Base-by-base conservation (phyloP, 2,888 invertebrate genomes). In the Callinectes sapidus region DNA sequence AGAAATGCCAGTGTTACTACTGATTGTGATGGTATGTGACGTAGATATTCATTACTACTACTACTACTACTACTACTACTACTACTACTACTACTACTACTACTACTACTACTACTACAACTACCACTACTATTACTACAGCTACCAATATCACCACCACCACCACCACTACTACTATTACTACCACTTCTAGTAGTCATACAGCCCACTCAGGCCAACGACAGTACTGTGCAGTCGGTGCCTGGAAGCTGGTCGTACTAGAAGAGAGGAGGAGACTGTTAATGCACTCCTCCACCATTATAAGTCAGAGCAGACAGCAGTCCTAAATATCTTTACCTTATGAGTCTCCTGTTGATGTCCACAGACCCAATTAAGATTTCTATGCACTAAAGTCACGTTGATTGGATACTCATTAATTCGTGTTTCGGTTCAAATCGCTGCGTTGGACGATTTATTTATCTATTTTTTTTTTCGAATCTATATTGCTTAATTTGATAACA, bases 401-500 rank as follows among this genome's bases (percentile, higher is more conserved):
- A 42, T 39, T 39, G 39, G 39, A 2, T 39, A 1, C 18, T 86
- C 39, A 86, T 42, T 71, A 71, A 71, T 71, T 71, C 28, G 71
- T 28, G 71, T 10, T 71, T 71, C 71, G n/a, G 71, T 10, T 71
- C 71, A 71, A 71, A 71, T 71, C 71, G 71, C n/a, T 71, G 10
- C 71, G 71, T 28, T 28, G 71, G 71, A 28, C 23, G 28, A 8
- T 8, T 71, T 71, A 39, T 39, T 39, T 39, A 39, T 39, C n/a
- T n/a, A n/a, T 23, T 66, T 8, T 71, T 28, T 71, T 48, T 48
- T 48, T 48, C 48, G 10, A 71, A 71, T 71, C 28, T 71, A 71
- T 71, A 28, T 71, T 71, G 71, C n/a, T 71, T 71, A 71, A 71
- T 71, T 71, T 71, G 71, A 71, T 71, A 71, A 71, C 28, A 71